These are phyloP conservation scores for Diprion similis DNA, from an alignment of 1,140 invertebrate genomes.

Conservation along the genomic window DNA sequence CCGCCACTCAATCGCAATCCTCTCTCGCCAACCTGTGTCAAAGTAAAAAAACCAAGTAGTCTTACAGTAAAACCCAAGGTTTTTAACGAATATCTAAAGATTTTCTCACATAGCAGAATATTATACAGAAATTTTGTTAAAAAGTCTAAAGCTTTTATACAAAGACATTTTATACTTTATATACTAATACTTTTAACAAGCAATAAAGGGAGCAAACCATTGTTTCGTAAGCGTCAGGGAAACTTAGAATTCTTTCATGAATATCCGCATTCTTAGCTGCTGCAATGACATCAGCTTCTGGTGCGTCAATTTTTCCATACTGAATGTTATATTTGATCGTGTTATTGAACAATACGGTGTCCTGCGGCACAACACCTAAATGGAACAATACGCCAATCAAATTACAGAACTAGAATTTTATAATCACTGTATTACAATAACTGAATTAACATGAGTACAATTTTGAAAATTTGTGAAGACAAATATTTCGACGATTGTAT, in stretches of 20 bases:
- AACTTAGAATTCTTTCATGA: conserved; percentile 88
- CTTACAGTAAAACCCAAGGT: neutral
- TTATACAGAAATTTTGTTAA: conserved; percentile 14
- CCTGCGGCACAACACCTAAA: conserved; percentile 90
- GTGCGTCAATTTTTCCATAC: conserved; percentile 84
- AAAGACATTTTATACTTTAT: conserved; percentile 19
- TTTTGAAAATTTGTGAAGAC: neutral
- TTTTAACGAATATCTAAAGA: no score
- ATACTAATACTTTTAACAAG: conserved; percentile 13
- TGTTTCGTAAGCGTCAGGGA: conserved; percentile 89
- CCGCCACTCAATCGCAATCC: conserved; percentile 85
- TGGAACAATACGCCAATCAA: neutral
- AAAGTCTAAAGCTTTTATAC: conserved; percentile 12
- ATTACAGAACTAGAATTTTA: conserved; percentile 16
- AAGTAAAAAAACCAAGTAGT: neutral
- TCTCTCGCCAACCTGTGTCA: conserved; percentile 75
- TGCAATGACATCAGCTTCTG: conserved; percentile 83
- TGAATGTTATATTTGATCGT: conserved; percentile 95
- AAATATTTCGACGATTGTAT: no score
- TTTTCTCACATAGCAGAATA: neutral
- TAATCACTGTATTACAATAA: conserved; percentile 18
- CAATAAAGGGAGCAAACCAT: conserved; percentile 24
- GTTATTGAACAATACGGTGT: conserved; percentile 97
- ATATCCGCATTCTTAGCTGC: conserved; percentile 94
- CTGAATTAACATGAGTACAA: conserved; percentile 1